Percentiles rank a stretch among this genome's conserved stretches.
These are phyloP conservation scores for Peromyscus polionotus DNA, from an alignment of 2,113 vertebrate species.

Conservation along the genomic window DNA sequence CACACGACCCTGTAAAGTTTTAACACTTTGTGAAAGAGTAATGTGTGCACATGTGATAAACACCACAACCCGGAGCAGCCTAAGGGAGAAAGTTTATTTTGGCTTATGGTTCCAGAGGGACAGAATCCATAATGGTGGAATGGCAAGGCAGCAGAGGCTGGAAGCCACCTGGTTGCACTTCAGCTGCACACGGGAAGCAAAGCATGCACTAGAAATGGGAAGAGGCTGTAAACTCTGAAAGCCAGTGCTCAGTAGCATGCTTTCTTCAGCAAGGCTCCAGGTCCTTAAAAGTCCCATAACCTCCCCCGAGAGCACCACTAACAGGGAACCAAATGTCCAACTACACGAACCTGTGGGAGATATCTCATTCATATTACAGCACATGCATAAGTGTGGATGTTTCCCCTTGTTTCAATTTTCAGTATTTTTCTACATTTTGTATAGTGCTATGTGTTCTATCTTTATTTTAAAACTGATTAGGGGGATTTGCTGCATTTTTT, in stretches of 20 bases:
- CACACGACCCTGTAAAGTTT: not conserved
- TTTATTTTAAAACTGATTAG: not conserved
- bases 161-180: not conserved
- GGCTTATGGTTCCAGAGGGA: too few species aligned
- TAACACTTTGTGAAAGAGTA: not conserved
- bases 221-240: not conserved
- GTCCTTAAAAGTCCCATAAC: not conserved
- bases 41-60: not conserved
- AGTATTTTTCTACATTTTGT: not conserved
- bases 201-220: too few species aligned
- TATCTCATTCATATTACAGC: not conserved
- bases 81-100: not conserved
- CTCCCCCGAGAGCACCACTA: not conserved
- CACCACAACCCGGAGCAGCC: not conserved
- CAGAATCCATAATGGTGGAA: not conserved
- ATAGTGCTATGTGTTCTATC: not conserved
- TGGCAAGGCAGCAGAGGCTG: not conserved
- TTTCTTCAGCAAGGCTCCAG: not conserved
- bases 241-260: not conserved
- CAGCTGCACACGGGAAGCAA: not conserved
- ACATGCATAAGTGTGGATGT: not conserved
- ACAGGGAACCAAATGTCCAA: not conserved
- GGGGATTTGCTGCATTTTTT: not conserved
- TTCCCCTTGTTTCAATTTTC: not conserved
- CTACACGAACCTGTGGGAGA: not conserved